Evolutionary conservation across 37 sponge, comb jelly and placozoan genomes (phyloP).

Genomic region (Spongilla lacustris): DNA sequence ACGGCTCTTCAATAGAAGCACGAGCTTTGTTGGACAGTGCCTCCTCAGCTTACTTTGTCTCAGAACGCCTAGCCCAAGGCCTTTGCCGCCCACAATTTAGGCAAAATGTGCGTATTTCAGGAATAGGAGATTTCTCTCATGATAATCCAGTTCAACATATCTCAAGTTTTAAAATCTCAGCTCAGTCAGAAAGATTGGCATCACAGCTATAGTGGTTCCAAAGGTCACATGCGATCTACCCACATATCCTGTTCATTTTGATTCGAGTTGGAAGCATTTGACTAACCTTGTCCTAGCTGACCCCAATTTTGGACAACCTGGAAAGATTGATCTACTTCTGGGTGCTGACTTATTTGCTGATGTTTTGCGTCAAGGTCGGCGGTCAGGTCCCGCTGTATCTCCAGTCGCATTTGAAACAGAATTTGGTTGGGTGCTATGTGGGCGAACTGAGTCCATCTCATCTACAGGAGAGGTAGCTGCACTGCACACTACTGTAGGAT

Average conservation of each 20-base stretch:
- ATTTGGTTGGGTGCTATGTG: constrained; percentile 48
- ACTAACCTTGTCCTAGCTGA: constrained; percentile 17
- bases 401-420: constrained; percentile 40
- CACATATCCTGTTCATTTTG: constrained; percentile 25
- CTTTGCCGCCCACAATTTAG: background rate
- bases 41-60: constrained; percentile 32
- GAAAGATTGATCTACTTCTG: constrained; percentile 32
- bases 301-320: constrained; percentile 12
- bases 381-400: constrained; percentile 21
- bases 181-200: constrained; percentile 15
- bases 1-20: constrained; percentile 28
- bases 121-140: constrained; percentile 17
- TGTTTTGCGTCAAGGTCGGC: constrained; percentile 28
- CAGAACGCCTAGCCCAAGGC: constrained; percentile 31
- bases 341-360: constrained; percentile 20
- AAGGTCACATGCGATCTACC: constrained; percentile 30
- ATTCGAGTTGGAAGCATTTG: constrained; percentile 21
- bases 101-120: constrained; percentile 30
- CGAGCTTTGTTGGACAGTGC: constrained; percentile 23
- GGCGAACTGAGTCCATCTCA: background rate
- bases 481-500: background rate
- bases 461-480: background rate
- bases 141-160: background rate
- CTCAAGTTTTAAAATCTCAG: constrained; percentile 3
- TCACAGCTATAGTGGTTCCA: constrained; percentile 26